Conservation (phyloP, 2,113 vertebrate genomes). For the Beaufortia kweichowensis region DNA sequence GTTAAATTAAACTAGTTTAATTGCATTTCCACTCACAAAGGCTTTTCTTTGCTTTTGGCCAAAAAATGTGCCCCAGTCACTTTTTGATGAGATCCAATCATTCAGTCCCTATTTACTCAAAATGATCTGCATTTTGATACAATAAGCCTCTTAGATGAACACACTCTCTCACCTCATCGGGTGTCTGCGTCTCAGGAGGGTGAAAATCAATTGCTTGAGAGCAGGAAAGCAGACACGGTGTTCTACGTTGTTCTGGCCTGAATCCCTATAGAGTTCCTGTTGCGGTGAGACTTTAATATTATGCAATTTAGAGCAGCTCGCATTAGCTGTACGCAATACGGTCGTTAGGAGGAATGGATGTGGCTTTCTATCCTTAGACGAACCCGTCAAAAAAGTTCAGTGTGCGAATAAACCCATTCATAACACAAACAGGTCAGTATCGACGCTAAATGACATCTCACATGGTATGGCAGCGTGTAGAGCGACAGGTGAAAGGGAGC, state of each 20-base stretch:
- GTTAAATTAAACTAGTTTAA: too few relatives aligned
- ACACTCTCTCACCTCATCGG: slow-evolving; percentile 16
- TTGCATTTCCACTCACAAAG: too few relatives aligned
- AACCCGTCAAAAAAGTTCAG: background rate
- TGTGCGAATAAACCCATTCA: background rate
- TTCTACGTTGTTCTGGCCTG: slow-evolving; percentile 15
- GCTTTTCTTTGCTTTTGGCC: background rate
- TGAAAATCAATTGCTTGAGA: slow-evolving; percentile 25
- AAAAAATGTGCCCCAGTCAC: too few relatives aligned
- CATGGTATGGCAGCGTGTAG: background rate
- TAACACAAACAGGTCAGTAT: slow-evolving; percentile 4
- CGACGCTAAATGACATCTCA: background rate
- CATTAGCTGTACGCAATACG: background rate
- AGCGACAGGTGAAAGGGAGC: slow-evolving; percentile 17
- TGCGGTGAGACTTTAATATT: slow-evolving; percentile 1
- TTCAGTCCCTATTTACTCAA: background rate
- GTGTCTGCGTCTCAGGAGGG: background rate
- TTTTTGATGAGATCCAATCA: background rate
- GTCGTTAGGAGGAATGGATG: background rate
- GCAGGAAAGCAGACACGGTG: slow-evolving; percentile 9
- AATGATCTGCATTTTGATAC: background rate
- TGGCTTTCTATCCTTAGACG: background rate
- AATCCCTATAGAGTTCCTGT: slow-evolving; percentile 8
- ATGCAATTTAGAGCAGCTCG: background rate
- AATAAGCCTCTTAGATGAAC: background rate